Percentiles rank a stretch among this genome's conserved stretches.
phyloP scores from a whole-genome alignment of 2,797 vertebrate species.

The Austrolebias charrua region DNA sequence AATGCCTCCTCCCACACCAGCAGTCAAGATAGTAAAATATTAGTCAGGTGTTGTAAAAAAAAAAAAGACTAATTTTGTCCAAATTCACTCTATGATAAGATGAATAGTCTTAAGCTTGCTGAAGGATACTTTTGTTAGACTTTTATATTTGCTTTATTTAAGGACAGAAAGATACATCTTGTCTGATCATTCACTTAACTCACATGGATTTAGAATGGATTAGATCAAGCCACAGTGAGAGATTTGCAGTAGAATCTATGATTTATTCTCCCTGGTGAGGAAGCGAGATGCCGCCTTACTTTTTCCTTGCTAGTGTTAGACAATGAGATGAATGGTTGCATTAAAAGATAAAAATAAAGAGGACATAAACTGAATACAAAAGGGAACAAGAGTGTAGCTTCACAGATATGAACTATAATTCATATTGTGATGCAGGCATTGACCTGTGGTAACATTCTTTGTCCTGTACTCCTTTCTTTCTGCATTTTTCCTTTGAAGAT shows the following conservation, averaged over 20 bases:
- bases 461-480: constrained; percentile 13
- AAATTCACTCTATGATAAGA: constrained; percentile 9
- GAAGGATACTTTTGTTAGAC: constrained; percentile 19
- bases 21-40: constrained; percentile 26
- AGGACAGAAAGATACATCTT: constrained; percentile 23
- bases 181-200: constrained; percentile 36
- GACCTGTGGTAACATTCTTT: constrained; percentile 54
- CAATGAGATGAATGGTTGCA: constrained; percentile 75
- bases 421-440: constrained; percentile 59
- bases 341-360: constrained; percentile 76
- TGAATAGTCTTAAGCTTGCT: constrained; percentile 11
- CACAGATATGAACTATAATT: constrained; percentile 68
- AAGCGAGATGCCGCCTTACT: constrained; percentile 61
- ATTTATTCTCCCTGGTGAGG: constrained; percentile 63
- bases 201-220: constrained; percentile 36
- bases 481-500: constrained; percentile 32
- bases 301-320: constrained; percentile 57
- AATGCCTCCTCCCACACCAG: constrained; percentile 13
- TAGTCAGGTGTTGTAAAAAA: constrained; percentile 23
- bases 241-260: constrained; percentile 51
- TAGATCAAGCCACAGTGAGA: constrained; percentile 43
- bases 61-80: constrained; percentile 26
- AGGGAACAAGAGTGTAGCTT: constrained; percentile 48
- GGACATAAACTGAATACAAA: constrained; percentile 69
- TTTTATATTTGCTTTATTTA: constrained; percentile 23